phyloP scores from a whole-genome alignment of 2,888 invertebrate genomes.

The Cyclophora punctaria region DNA sequence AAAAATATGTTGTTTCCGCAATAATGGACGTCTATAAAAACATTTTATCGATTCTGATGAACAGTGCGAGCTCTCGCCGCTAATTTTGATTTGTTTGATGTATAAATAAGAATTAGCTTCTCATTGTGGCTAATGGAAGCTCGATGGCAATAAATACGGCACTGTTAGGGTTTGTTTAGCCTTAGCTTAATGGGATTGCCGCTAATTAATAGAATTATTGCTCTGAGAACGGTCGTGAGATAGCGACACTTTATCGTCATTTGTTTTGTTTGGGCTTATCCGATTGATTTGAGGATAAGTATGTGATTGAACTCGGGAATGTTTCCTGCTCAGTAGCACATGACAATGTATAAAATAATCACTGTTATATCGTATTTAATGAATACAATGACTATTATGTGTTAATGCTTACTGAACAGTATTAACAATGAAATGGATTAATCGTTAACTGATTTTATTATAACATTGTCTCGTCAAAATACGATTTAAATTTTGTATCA shows the following conservation, averaged over 20 bases:
- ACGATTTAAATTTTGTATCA: too few relatives aligned
- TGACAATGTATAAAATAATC: too few relatives aligned
- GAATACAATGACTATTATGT: too few relatives aligned
- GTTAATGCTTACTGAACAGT: too few relatives aligned
- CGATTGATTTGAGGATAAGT: too few relatives aligned
- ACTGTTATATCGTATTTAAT: too few relatives aligned
- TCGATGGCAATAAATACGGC: constrained; percentile 23
- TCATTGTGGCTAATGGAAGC: constrained; percentile 29
- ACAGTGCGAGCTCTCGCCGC: constrained; percentile 19
- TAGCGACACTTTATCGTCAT: background rate
- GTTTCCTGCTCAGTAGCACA: too few relatives aligned
- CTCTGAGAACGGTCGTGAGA: constrained; percentile 1
- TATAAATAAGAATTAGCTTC: constrained; percentile 37
- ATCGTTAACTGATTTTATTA: too few relatives aligned
- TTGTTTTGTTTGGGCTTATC: constrained; percentile 10
- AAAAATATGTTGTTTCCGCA: constrained; percentile 34
- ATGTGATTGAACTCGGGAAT: too few relatives aligned
- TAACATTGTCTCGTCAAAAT: too few relatives aligned
- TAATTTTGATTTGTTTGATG: constrained; percentile 37
- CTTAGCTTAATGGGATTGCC: constrained; percentile 11
- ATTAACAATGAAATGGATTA: too few relatives aligned
- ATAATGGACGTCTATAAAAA: constrained; percentile 33
- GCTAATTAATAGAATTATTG: constrained; percentile 8
- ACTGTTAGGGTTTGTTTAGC: constrained; percentile 11
- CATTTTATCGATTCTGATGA: constrained; percentile 31